These are phyloP conservation scores for Piaya cayana DNA, from an alignment of 2,113 vertebrate species.

Conservation along the genomic window DNA sequence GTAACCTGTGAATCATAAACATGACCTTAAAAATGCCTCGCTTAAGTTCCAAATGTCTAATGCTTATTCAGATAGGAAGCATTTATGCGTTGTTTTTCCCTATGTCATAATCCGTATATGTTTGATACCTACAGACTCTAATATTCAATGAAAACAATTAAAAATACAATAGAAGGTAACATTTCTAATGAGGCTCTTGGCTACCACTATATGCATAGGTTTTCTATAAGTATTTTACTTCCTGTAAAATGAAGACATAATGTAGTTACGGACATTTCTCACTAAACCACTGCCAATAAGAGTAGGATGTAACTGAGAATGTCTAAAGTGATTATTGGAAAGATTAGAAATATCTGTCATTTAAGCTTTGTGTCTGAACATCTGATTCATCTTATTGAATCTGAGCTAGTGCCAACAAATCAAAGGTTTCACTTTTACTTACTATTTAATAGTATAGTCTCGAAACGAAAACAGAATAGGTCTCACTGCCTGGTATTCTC, in stretches of 20 bases:
- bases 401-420: not conserved
- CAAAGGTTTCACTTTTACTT: not conserved
- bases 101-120: not conserved
- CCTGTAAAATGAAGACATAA: not conserved
- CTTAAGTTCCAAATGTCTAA: not conserved
- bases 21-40: not conserved
- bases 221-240: not conserved
- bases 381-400: not conserved
- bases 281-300: not conserved
- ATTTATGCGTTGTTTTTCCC: not conserved
- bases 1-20: not conserved
- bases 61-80: not conserved
- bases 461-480: not conserved
- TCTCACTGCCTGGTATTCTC: not conserved
- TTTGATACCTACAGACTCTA: not conserved
- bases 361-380: constrained; percentile 11
- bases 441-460: not conserved
- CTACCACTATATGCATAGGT: not conserved
- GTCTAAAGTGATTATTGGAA: constrained; percentile 42
- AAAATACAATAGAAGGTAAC: not conserved
- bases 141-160: not conserved
- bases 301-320: constrained; percentile 1
- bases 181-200: not conserved
- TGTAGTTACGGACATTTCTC: not conserved
- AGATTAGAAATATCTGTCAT: constrained; percentile 27